Percentiles rank a stretch among this genome's conserved stretches.
These are phyloP conservation scores for Nestor notabilis DNA, from an alignment of 2,113 vertebrate genomes.

Conservation along the genomic window DNA sequence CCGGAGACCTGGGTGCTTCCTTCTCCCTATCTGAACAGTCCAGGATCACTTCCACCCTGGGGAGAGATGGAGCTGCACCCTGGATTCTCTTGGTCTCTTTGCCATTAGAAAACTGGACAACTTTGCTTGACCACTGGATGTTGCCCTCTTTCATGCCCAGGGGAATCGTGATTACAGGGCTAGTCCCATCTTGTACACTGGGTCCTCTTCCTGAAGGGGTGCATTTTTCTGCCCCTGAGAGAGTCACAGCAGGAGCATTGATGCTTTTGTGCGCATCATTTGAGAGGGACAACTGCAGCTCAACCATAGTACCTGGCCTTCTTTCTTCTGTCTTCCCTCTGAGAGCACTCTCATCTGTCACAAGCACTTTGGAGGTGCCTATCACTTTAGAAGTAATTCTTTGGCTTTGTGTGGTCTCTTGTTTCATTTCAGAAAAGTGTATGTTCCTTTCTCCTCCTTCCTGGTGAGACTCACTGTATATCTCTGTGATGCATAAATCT, in stretches of 20 bases:
- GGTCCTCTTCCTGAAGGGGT: slow-evolving; percentile 39
- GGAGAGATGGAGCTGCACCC: slow-evolving; percentile 59
- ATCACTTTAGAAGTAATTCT: slow-evolving; percentile 47
- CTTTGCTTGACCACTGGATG: slow-evolving; percentile 67
- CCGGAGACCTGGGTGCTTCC: slow-evolving; percentile 72
- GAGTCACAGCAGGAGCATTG: slow-evolving; percentile 67
- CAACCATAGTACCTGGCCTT: slow-evolving; percentile 77
- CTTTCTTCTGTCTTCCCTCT: slow-evolving; percentile 27
- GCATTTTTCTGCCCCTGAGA: slow-evolving; percentile 68
- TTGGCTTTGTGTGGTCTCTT: slow-evolving; percentile 57
- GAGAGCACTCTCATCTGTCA: slow-evolving; percentile 32
- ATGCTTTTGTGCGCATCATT: slow-evolving; percentile 60
- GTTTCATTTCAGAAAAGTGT: slow-evolving; percentile 34
- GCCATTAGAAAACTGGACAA: slow-evolving; percentile 69
- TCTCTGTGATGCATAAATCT: slow-evolving; percentile 73
- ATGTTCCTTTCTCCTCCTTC: slow-evolving; percentile 62
- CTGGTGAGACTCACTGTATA: slow-evolving; percentile 64
- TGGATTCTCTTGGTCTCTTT: slow-evolving; percentile 72
- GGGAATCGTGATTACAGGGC: slow-evolving; percentile 34
- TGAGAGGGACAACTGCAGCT: slow-evolving; percentile 87
- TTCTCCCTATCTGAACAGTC: slow-evolving; percentile 77
- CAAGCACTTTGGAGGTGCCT: slow-evolving; percentile 14
- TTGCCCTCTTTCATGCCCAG: slow-evolving; percentile 28
- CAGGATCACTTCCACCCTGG: slow-evolving; percentile 84
- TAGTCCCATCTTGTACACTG: background rate